Conservation (phyloP, 2,797 vertebrate species). For the Dendrocincla tyrannina region DNA sequence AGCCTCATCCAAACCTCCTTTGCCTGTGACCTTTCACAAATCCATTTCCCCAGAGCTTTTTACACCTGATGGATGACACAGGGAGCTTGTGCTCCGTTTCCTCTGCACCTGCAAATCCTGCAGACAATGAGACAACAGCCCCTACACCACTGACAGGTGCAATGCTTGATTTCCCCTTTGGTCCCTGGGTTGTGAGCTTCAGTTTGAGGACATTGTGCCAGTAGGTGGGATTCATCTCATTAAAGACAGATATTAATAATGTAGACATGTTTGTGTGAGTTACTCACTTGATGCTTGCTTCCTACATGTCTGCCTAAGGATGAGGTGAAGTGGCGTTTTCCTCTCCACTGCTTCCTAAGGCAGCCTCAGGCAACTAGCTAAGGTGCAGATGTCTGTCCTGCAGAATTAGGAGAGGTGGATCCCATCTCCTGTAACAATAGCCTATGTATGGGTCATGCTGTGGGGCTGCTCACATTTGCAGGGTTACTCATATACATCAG, state of each 20-base stretch:
- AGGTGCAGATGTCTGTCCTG: neutral
- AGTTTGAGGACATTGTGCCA: neutral
- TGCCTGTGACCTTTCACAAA: neutral
- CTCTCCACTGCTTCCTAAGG: neutral
- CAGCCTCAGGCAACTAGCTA: neutral
- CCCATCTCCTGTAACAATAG: neutral
- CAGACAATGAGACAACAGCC: neutral
- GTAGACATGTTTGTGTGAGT: neutral
- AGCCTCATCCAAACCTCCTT: neutral
- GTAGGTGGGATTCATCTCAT: neutral
- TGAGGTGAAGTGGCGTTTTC: neutral
- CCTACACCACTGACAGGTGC: neutral
- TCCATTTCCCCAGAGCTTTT: neutral
- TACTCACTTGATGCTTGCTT: neutral
- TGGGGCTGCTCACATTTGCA: neutral
- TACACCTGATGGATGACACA: no score
- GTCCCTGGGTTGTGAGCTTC: neutral
- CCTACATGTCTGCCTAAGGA: neutral
- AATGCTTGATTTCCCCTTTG: neutral
- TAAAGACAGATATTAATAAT: neutral
- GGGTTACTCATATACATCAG: neutral
- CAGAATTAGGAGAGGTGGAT: neutral
- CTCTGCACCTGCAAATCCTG: neutral
- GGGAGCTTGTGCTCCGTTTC: fast-evolving
- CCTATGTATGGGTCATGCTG: fast-evolving